Evolutionary conservation across 2,797 vertebrate species (phyloP).

Genomic region (Eospalax fontanierii): DNA sequence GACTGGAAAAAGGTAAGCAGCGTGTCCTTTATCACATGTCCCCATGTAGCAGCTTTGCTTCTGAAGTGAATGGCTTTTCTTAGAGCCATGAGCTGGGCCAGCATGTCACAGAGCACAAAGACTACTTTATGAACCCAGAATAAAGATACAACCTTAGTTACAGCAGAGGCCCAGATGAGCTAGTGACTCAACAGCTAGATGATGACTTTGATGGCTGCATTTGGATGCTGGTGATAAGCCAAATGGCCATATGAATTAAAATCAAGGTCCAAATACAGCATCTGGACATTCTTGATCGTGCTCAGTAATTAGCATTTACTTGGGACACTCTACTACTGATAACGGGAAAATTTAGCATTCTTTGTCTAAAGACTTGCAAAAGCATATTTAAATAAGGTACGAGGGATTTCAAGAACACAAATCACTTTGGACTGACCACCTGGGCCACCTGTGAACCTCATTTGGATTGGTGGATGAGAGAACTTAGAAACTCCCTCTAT

Average conservation of each 20-base stretch:
- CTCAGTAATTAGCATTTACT: background rate
- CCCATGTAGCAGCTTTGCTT: background rate
- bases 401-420: constrained; percentile 24
- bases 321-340: background rate
- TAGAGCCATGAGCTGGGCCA: background rate
- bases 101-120: background rate
- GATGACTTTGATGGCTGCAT: too few relatives aligned
- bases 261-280: background rate
- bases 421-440: background rate
- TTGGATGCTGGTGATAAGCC: background rate
- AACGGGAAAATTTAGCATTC: background rate
- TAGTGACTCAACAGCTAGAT: background rate
- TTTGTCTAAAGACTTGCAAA: constrained; percentile 34
- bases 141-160: background rate
- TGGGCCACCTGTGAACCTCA: background rate
- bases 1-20: background rate
- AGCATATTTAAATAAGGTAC: constrained; percentile 5
- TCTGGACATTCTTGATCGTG: background rate
- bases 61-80: background rate
- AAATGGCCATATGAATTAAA: background rate
- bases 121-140: background rate
- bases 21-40: background rate
- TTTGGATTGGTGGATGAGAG: background rate
- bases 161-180: background rate
- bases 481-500: background rate